Evolutionary conservation across 2,797 vertebrate species (phyloP).

Genomic region (Cyprinella venusta): DNA sequence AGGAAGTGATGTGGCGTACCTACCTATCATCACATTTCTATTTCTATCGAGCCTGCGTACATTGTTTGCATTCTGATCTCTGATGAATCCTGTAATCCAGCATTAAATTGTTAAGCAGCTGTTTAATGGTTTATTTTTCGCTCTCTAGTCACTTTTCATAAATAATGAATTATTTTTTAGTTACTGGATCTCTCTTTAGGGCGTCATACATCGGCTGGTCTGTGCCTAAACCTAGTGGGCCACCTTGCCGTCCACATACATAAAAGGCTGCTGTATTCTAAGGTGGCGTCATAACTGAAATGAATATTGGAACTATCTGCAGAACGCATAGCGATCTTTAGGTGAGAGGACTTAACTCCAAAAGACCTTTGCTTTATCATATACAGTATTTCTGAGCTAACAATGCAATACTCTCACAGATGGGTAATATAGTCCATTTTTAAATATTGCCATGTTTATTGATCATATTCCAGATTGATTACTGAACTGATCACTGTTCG

Average conservation of each 20-base stretch:
- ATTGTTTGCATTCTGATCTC: slow-evolving; percentile 5
- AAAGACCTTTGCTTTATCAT: no score
- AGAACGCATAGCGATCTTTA: not conserved
- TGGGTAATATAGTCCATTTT: not conserved
- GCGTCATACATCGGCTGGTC: not conserved
- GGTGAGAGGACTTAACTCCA: not conserved
- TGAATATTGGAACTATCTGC: not conserved
- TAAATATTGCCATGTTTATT: not conserved
- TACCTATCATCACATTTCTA: not conserved
- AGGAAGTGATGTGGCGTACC: not conserved
- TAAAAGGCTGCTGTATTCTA: not conserved
- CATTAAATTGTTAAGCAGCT: slow-evolving; percentile 6
- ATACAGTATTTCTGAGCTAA: no score
- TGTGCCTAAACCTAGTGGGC: not conserved
- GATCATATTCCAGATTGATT: no score
- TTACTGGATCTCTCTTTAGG: slow-evolving; percentile 2
- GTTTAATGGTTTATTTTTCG: not conserved
- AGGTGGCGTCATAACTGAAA: not conserved
- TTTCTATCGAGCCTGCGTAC: slow-evolving; percentile 3
- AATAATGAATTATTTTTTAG: not conserved
- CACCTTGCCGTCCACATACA: not conserved
- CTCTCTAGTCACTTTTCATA: not conserved
- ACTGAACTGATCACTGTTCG: no score
- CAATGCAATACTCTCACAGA: no score
- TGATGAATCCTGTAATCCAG: slow-evolving; percentile 15